Percentiles rank a stretch among this genome's conserved stretches.
Evolutionary conservation across 2,113 vertebrate genomes (phyloP).

Genomic region (Laticauda laticaudata): DNA sequence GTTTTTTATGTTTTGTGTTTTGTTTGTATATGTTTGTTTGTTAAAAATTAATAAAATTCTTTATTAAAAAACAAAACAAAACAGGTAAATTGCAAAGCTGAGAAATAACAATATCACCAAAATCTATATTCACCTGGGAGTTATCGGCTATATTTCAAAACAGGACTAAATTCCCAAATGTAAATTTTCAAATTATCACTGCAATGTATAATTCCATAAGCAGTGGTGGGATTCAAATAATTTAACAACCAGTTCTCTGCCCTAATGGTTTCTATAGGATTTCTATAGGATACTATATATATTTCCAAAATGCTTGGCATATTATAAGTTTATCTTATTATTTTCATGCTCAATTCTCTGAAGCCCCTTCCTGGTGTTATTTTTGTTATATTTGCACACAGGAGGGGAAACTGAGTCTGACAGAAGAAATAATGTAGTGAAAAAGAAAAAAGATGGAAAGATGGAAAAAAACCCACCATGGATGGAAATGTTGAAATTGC

Average conservation of each 20-base stretch:
- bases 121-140: not conserved
- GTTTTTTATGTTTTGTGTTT: no score
- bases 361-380: not conserved
- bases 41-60: no score
- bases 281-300: not conserved
- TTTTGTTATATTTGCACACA: not conserved
- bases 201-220: not conserved
- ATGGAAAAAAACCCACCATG: not conserved
- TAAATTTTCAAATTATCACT: not conserved
- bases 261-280: no score
- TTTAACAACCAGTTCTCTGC: no score
- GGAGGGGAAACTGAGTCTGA: not conserved
- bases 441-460: not conserved
- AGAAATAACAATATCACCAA: not conserved
- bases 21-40: no score
- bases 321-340: not conserved
- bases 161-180: not conserved
- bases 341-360: not conserved
- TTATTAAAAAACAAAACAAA: no score
- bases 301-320: not conserved
- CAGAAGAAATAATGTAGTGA: not conserved
- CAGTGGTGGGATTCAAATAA: no score
- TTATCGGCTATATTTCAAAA: not conserved
- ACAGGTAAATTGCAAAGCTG: not conserved
- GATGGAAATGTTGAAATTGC: not conserved